phyloP scores from a whole-genome alignment of 2,113 vertebrate species.

The Todiramphus saurophagus region DNA sequence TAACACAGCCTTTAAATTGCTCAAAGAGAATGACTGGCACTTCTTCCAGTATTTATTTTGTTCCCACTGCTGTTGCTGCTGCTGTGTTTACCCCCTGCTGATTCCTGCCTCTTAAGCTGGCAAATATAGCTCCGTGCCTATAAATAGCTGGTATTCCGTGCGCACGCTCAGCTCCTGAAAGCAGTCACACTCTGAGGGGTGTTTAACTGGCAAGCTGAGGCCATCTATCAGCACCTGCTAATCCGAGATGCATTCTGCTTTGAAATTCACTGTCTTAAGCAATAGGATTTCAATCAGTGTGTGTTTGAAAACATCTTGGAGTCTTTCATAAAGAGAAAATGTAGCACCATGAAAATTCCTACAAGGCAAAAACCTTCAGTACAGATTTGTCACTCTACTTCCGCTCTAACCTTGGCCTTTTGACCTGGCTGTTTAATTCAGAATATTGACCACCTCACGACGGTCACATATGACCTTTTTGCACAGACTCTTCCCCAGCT shows the following conservation, averaged over 20 bases:
- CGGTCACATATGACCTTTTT: background rate
- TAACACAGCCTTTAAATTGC: background rate
- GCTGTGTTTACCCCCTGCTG: background rate
- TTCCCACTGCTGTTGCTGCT: background rate
- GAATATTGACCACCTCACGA: background rate
- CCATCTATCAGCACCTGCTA: background rate
- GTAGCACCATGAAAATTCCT: background rate
- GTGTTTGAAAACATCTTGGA: background rate
- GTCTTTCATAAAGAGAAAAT: background rate
- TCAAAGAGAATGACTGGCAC: background rate
- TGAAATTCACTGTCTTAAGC: background rate
- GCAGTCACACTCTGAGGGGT: background rate
- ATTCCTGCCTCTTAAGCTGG: background rate
- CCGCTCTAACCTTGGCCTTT: conserved; percentile 21
- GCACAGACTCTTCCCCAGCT: background rate
- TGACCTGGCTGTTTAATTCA: conserved; percentile 4
- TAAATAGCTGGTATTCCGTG: background rate
- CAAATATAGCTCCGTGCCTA: background rate
- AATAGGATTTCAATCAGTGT: background rate
- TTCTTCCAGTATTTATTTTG: background rate
- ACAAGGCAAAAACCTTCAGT: background rate
- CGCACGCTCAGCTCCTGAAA: background rate
- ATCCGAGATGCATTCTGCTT: background rate
- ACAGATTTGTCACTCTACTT: background rate
- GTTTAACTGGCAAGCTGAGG: background rate